Base-by-base conservation (phyloP, 2,888 invertebrate genomes). In the Philereme vetulata region DNA sequence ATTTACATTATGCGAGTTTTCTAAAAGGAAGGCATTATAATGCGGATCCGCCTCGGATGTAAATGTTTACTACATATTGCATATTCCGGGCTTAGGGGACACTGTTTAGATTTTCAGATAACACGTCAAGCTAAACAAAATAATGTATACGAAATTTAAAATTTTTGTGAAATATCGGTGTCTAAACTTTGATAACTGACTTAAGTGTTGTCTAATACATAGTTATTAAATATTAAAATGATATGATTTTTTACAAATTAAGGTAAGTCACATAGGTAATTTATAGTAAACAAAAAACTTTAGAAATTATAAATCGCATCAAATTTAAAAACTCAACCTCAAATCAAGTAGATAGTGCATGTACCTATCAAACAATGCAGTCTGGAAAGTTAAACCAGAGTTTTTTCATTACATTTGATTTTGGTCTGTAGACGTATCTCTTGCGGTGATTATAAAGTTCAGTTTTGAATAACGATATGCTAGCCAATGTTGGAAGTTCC, bases 321-420 rank as follows among this genome's bases (percentile, higher is more conserved):
- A 21, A 1, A 21, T 21, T n/a, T 7, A 43, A 9, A n/a, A n/a
- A 43, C 4, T 1, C 43, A 43, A 45, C 45, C 5, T 45, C 45
- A 45, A 45, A 47, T 47, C 47, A 34, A 33, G 9, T 9, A 47
- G 21, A 47, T 34, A n/a, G 7, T 53, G 7, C 36, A 40, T 53
- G 67, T 67, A n/a, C n/a, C n/a, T n/a, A 61, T 50, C 61, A 63
- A 71, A 74, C 72, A 70, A 70, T 64, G 72, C 75, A 72, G 76
- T 80, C 78, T 80, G 75, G 72, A 70, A 78, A 81, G 76, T 80
- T 79, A 68, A 54, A 67, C 70, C 56, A 56, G 58, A 72, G 73
- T 64, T 68, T 75, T 71, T 70, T 67, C 43, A 56, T 59, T 68
- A 47, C 55, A 54, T 58, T 42, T 7, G n/a, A 4, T 42, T 64